Evolutionary conservation across 2,113 vertebrate genomes (phyloP).

Genomic region (Microcebus griseorufus): DNA sequence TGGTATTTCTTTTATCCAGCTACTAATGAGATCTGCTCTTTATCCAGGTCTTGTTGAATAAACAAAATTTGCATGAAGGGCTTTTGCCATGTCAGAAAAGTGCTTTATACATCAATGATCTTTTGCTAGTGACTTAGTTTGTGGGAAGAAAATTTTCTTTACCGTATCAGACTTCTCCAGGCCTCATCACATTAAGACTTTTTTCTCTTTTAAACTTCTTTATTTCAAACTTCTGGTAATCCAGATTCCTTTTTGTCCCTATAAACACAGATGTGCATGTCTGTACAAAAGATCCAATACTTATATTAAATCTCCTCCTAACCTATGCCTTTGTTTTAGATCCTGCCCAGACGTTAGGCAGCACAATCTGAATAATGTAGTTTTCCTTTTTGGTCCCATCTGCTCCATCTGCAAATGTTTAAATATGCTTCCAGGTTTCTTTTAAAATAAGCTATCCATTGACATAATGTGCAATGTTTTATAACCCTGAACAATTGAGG

Average conservation of each 20-base stretch:
- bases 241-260: neutral
- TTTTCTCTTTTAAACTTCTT: neutral
- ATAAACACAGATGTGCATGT: neutral
- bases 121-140: neutral
- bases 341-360: neutral
- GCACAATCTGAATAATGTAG: slow-evolving; percentile 26
- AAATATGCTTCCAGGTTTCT: slow-evolving; percentile 37
- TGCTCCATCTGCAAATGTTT: slow-evolving; percentile 60
- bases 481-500: neutral
- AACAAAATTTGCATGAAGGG: neutral
- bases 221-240: neutral
- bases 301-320: neutral
- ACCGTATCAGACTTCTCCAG: neutral
- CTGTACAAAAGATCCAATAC: neutral
- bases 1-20: neutral
- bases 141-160: neutral
- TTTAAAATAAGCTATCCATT: slow-evolving; percentile 40
- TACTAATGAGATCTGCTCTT: neutral
- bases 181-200: neutral
- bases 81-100: neutral
- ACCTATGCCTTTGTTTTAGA: slow-evolving; percentile 14
- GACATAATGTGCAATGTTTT: slow-evolving; percentile 38
- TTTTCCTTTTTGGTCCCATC: slow-evolving; percentile 47
- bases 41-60: neutral
- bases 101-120: neutral